phyloP scores from a whole-genome alignment of 37 sponge, comb jelly and placozoan genomes.

The Eunapius fragilis region DNA sequence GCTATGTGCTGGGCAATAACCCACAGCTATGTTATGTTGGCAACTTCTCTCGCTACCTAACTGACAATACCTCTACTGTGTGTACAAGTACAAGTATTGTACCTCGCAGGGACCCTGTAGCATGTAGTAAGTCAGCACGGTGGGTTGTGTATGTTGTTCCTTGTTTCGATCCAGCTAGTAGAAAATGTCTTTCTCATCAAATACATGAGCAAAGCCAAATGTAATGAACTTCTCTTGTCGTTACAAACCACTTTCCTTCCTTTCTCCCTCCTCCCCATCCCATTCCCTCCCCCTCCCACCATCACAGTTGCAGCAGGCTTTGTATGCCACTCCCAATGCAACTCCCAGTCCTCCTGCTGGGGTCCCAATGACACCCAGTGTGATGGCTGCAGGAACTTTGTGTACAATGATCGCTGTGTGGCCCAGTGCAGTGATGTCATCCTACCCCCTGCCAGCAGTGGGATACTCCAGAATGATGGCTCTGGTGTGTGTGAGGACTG shows the following conservation, averaged over 20 bases:
- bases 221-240: too few relatives aligned
- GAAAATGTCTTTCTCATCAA: too few relatives aligned
- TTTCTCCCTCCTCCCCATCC: not conserved
- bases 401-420: not conserved
- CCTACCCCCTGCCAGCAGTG: not conserved
- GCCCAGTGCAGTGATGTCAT: not conserved
- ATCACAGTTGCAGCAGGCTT: not conserved
- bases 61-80: too few relatives aligned
- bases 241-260: too few relatives aligned
- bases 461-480: conserved; percentile 13
- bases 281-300: not conserved
- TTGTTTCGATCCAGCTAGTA: too few relatives aligned
- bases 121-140: conserved; percentile 16
- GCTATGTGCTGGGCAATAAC: too few relatives aligned
- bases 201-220: too few relatives aligned
- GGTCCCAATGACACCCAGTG: conserved; percentile 2
- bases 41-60: too few relatives aligned
- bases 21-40: too few relatives aligned
- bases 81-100: not conserved
- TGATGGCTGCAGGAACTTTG: not conserved
- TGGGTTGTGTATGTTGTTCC: too few relatives aligned
- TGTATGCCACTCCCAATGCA: not conserved
- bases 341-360: not conserved
- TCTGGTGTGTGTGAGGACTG: conserved; percentile 44
- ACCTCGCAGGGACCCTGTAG: not conserved